These are phyloP conservation scores for Eupithecia tripunctaria DNA, from an alignment of 2,888 invertebrate species.

Conservation along the genomic window DNA sequence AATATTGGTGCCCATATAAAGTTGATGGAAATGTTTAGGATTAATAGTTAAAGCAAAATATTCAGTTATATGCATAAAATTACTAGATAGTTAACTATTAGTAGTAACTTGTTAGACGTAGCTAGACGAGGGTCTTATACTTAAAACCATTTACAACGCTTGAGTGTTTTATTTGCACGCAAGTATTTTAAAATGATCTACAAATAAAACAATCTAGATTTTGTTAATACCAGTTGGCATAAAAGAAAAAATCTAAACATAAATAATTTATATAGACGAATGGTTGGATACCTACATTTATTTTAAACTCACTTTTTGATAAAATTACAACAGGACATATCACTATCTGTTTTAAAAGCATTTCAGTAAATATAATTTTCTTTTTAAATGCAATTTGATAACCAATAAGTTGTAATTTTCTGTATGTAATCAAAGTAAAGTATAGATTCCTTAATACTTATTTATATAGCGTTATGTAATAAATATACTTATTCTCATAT, in stretches of 20 bases:
- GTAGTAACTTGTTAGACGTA: slow-evolving; percentile 20
- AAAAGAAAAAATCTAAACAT: background rate
- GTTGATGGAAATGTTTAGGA: slow-evolving; percentile 24
- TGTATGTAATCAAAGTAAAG: slow-evolving; percentile 62
- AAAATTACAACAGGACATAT: slow-evolving; percentile 39
- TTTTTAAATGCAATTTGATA: slow-evolving; percentile 3
- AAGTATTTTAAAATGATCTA: background rate
- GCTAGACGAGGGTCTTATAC: slow-evolving; percentile 13
- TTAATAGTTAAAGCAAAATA: slow-evolving; percentile 36
- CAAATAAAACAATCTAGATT: background rate
- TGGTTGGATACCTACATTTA: slow-evolving; percentile 16
- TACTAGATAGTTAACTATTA: slow-evolving; percentile 14
- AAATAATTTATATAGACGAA: background rate
- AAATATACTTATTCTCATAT: slow-evolving; percentile 74
- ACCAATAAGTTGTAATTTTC: slow-evolving; percentile 42
- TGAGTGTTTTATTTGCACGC: background rate
- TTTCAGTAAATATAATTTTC: slow-evolving; percentile 1
- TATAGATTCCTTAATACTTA: slow-evolving; percentile 60
- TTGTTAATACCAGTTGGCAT: background rate
- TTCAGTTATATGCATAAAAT: slow-evolving; percentile 21
- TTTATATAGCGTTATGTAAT: slow-evolving; percentile 71
- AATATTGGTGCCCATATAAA: slow-evolving; percentile 6
- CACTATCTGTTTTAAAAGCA: slow-evolving; percentile 27
- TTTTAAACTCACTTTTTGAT: slow-evolving; percentile 23
- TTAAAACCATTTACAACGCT: slow-evolving; percentile 2